Conservation (phyloP, 2,797 vertebrate genomes). For the Cyclopterus lumpus region DNA sequence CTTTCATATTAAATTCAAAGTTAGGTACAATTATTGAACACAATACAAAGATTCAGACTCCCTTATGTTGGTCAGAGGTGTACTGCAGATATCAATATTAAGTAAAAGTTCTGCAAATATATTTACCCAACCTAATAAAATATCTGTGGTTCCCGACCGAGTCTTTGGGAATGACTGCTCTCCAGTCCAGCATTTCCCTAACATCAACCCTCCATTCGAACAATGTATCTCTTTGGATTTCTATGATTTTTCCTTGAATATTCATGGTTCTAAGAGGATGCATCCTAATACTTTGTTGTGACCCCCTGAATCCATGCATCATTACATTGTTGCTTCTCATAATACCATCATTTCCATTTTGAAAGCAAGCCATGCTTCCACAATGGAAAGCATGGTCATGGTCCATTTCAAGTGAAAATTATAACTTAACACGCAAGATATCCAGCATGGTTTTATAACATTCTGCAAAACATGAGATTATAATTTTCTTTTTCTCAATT, state of each 20-base stretch:
- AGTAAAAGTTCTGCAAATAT: background rate
- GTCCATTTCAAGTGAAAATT: background rate
- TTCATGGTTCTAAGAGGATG: background rate
- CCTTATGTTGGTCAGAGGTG: background rate
- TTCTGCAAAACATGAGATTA: background rate
- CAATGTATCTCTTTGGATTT: background rate
- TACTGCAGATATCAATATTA: background rate
- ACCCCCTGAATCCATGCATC: background rate
- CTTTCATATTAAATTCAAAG: background rate
- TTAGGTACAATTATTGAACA: background rate
- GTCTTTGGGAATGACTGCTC: background rate
- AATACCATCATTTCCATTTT: background rate
- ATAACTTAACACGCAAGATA: background rate
- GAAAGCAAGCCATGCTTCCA: background rate
- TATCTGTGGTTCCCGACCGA: background rate
- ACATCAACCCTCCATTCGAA: background rate
- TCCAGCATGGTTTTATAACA: background rate
- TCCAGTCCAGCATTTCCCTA: background rate
- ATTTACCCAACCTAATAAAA: background rate
- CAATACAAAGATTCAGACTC: background rate
- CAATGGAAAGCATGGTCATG: background rate
- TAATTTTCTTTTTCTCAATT: background rate
- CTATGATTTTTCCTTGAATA: background rate
- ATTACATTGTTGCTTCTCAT: background rate
- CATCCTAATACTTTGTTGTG: background rate